Percentiles rank a stretch among this genome's conserved stretches.
Evolutionary conservation across 2,797 vertebrate genomes (phyloP).

Genomic region (Meda fulgida): DNA sequence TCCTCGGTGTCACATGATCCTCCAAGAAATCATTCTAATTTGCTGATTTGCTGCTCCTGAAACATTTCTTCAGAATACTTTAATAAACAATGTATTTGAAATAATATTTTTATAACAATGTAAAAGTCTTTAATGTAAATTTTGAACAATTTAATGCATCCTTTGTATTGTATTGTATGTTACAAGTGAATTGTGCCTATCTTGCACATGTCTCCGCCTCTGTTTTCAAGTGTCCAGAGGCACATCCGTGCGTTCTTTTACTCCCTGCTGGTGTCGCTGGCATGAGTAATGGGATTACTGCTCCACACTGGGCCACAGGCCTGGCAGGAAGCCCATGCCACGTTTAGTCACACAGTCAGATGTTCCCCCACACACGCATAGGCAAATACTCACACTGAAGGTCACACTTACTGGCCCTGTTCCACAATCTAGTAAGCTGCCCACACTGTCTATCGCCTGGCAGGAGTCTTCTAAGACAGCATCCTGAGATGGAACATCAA

Average conservation of each 20-base stretch:
- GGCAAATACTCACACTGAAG: constrained; percentile 12
- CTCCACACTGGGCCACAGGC: constrained; percentile 34
- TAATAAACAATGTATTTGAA: background rate
- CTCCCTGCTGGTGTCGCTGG: background rate
- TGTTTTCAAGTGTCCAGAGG: constrained; percentile 23
- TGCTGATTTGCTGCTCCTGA: background rate
- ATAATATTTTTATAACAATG: background rate
- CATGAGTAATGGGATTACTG: constrained; percentile 37
- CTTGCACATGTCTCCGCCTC: background rate
- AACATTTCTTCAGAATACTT: background rate
- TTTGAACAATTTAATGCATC: background rate
- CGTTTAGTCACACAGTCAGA: constrained; percentile 37
- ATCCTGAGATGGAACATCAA: background rate
- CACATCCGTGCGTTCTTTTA: background rate
- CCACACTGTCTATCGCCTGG: background rate
- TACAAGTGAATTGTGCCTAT: no score
- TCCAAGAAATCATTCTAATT: background rate
- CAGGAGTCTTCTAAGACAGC: background rate
- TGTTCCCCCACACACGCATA: constrained; percentile 4
- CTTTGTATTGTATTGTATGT: no score
- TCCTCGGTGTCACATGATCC: background rate
- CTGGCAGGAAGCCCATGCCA: constrained; percentile 40
- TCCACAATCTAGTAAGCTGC: background rate
- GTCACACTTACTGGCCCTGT: background rate
- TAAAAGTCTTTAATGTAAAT: background rate